Conservation (phyloP, 1,140 invertebrate species). For the Protaetia brevitarsis region DNA sequence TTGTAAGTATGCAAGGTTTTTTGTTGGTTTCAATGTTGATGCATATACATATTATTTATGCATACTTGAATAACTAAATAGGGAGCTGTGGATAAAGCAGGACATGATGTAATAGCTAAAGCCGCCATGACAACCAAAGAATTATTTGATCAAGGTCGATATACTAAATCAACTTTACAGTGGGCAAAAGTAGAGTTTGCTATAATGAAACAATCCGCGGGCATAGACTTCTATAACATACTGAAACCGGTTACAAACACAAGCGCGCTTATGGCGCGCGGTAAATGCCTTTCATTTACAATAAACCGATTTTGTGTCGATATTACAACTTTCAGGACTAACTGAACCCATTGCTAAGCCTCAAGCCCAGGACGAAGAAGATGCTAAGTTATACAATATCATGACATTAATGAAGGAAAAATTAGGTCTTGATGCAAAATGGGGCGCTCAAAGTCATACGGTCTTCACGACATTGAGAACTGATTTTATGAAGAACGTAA, state of each 20-base stretch:
- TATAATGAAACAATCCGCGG: constrained; percentile 55
- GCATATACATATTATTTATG: not conserved
- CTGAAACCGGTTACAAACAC: constrained; percentile 56
- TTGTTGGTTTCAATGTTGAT: constrained; percentile 41
- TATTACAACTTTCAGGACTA: not conserved
- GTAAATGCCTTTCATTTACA: too few species aligned
- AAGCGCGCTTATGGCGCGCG: not conserved
- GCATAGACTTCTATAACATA: constrained; percentile 81
- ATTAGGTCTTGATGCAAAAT: constrained; percentile 64
- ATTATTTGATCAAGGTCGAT: constrained; percentile 55
- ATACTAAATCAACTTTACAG: constrained; percentile 57
- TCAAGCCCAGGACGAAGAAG: constrained; percentile 38
- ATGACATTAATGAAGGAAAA: constrained; percentile 69
- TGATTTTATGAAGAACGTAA: constrained; percentile 86
- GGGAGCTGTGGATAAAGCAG: constrained; percentile 61
- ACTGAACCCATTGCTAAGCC: constrained; percentile 21
- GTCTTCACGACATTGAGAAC: constrained; percentile 63
- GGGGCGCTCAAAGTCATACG: constrained; percentile 56
- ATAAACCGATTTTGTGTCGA: too few species aligned
- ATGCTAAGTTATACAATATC: constrained; percentile 51
- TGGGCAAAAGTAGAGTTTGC: constrained; percentile 64
- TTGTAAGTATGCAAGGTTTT: constrained; percentile 68
- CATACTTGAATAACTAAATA: constrained; percentile 36
- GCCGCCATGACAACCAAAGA: constrained; percentile 52
- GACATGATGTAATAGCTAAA: constrained; percentile 54